A percentile compares a stretch with the other conserved stretches of the same genome.
These are phyloP conservation scores for Hoplodrina ambigua DNA, from an alignment of 2,888 invertebrate species.

Conservation along the genomic window DNA sequence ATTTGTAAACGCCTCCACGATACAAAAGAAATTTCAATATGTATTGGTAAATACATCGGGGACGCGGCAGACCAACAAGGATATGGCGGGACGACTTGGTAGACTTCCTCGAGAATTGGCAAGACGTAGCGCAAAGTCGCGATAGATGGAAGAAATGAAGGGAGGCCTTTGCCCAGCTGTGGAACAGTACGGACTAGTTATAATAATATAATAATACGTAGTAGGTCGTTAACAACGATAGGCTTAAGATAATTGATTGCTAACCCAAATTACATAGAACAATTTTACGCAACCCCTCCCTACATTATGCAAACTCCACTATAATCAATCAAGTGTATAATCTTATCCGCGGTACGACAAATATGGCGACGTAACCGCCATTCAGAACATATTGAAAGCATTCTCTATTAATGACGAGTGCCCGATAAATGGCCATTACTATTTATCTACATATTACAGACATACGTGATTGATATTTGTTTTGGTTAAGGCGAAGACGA, in stretches of 20 bases:
- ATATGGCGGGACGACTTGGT: no score
- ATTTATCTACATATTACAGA: constrained; percentile 65
- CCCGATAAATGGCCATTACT: constrained; percentile 73
- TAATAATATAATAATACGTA: no score
- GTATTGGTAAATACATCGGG: no score
- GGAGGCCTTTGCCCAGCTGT: no score
- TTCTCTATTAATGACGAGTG: constrained; percentile 74
- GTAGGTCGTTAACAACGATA: constrained; percentile 6
- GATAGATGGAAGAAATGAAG: no score
- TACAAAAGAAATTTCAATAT: no score
- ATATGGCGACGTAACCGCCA: constrained; percentile 58
- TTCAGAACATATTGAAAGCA: constrained; percentile 56
- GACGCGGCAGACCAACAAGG: no score
- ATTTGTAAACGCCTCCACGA: no score
- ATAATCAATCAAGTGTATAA: constrained; percentile 64
- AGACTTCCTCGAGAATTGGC: no score
- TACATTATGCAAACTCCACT: constrained; percentile 53
- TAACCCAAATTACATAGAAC: constrained; percentile 45
- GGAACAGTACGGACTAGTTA: no score
- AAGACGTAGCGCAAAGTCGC: no score
- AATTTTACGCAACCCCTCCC: constrained; percentile 55
- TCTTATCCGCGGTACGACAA: constrained; percentile 66
- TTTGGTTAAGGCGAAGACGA: constrained; percentile 51
- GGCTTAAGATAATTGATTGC: constrained; percentile 30
- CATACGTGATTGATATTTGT: constrained; percentile 66